Percentiles rank a stretch among this genome's conserved stretches.
Conservation (phyloP, 2,888 invertebrate genomes). For the Colletes collaris region DNA sequence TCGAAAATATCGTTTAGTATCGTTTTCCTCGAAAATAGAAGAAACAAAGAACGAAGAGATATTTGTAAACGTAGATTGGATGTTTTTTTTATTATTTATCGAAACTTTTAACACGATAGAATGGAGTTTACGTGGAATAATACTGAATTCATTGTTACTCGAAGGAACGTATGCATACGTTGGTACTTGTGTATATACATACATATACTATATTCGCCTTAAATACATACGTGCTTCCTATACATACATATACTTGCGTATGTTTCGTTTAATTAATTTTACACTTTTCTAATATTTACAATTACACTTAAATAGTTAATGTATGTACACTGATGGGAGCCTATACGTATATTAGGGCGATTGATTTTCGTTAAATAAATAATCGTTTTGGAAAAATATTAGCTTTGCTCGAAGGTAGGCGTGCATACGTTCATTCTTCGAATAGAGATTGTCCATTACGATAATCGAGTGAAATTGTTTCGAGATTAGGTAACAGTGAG, state of each 20-base stretch:
- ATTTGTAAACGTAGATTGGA: too few species aligned
- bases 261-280: conserved; percentile 15
- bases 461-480: conserved; percentile 20
- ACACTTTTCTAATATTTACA: conserved; percentile 49
- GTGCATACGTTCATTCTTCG: conserved; percentile 18
- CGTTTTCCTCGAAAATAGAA: too few species aligned
- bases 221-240: conserved; percentile 22
- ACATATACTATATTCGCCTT: conserved; percentile 15
- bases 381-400: conserved; percentile 41
- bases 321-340: conserved; percentile 44
- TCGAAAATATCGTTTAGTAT: too few species aligned
- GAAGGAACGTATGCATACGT: conserved; percentile 20
- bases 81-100: not conserved
- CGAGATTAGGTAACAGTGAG: conserved; percentile 2
- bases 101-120: not conserved
- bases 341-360: not conserved
- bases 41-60: too few species aligned
- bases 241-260: not conserved
- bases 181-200: too few species aligned
- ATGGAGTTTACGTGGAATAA: conserved; percentile 16
- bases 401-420: conserved; percentile 23
- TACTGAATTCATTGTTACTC: conserved; percentile 18
- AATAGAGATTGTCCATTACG: conserved; percentile 48
- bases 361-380: conserved; percentile 29
- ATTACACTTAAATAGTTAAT: conserved; percentile 28